A percentile compares a stretch with the other conserved stretches of the same genome.
Conservation (phyloP, 2,888 invertebrate genomes). For the Druceiella hillmani region DNA sequence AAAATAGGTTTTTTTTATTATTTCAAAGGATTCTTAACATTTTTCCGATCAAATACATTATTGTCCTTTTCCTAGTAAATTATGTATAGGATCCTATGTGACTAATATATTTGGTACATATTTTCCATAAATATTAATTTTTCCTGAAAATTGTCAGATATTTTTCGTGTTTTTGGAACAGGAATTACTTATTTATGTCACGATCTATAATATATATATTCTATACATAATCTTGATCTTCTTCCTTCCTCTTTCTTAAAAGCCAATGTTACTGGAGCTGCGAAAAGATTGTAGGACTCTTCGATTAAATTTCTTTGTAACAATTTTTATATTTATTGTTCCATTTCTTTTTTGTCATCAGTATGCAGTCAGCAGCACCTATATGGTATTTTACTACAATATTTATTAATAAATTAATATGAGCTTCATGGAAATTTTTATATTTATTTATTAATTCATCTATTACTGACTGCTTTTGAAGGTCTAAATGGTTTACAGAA, state of each 20-base stretch:
- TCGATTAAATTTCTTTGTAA: conserved; percentile 11
- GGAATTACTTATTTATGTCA: neutral
- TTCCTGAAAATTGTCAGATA: neutral
- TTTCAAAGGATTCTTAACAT: neutral
- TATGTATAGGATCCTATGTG: conserved; percentile 1
- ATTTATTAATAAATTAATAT: conserved; percentile 5
- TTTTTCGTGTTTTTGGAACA: neutral
- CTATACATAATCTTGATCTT: neutral
- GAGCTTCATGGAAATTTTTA: neutral
- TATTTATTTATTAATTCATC: neutral
- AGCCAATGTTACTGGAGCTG: conserved; percentile 11
- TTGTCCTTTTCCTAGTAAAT: conserved; percentile 5
- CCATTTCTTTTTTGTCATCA: conserved; percentile 8
- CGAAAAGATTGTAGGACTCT: conserved; percentile 14
- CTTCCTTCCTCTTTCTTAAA: conserved; percentile 5
- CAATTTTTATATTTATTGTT: conserved; percentile 9
- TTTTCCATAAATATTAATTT: neutral
- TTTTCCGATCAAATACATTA: neutral
- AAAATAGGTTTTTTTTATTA: neutral
- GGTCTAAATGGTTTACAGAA: neutral
- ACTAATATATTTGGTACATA: neutral
- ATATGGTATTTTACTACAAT: conserved; percentile 11
- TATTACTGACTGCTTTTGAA: neutral
- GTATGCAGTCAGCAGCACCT: conserved; percentile 7
- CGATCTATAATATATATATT: neutral